Percentiles rank a stretch among this genome's conserved stretches.
Conservation (phyloP, 2,888 invertebrate species). For the Odontothrips loti region DNA sequence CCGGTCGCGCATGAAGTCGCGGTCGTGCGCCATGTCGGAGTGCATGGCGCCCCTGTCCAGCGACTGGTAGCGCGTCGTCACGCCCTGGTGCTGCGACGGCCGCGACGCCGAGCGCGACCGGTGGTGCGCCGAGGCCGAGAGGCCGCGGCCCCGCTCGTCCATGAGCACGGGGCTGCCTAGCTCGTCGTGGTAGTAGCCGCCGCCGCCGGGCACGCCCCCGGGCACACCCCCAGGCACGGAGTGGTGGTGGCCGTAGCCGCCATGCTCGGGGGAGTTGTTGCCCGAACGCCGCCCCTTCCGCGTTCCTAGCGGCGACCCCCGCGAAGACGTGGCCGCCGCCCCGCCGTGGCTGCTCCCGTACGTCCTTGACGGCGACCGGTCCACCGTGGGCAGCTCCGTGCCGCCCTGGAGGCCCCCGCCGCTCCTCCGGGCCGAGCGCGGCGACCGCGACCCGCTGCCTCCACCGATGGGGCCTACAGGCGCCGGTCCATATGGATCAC, state of each 20-base stretch:
- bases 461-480: conserved; percentile 46
- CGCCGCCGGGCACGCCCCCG: conserved; percentile 65
- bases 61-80: conserved; percentile 61
- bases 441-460: conserved; percentile 63
- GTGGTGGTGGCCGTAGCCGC: conserved; percentile 44
- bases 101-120: conserved; percentile 77
- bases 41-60: conserved; percentile 60
- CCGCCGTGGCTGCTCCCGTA: conserved; percentile 60
- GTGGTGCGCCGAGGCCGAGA: conserved; percentile 57
- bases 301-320: conserved; percentile 39
- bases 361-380: conserved; percentile 80
- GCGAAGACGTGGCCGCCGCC: conserved; percentile 47
- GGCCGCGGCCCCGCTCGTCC: conserved; percentile 63
- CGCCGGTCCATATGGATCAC: conserved; percentile 54
- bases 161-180: conserved; percentile 81
- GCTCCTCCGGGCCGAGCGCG: conserved; percentile 60
- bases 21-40: conserved; percentile 56
- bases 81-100: conserved; percentile 54
- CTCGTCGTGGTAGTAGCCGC: conserved; percentile 58
- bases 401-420: conserved; percentile 44
- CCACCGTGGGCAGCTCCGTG: conserved; percentile 73
- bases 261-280: conserved; percentile 58
- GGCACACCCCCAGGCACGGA: conserved; percentile 69
- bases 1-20: conserved; percentile 78
- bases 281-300: conserved; percentile 51